These are phyloP conservation scores for Lissonota sp. DNA, from an alignment of 2,888 invertebrate genomes.

Conservation along the genomic window DNA sequence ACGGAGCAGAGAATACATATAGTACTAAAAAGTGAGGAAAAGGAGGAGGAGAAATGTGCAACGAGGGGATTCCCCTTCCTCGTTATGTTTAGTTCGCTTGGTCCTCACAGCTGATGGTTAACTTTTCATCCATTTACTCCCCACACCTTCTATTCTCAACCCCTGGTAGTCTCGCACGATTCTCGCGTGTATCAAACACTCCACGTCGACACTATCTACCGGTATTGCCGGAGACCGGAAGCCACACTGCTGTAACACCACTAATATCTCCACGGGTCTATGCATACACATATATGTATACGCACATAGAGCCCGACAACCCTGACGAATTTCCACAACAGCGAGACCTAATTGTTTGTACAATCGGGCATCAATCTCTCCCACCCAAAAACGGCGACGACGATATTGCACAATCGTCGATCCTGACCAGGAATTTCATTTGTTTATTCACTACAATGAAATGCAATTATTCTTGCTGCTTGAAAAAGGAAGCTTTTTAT, in stretches of 20 bases:
- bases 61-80: background rate
- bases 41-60: too few species aligned
- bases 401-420: too few species aligned
- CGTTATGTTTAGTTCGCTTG: constrained; percentile 6
- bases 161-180: constrained; percentile 9
- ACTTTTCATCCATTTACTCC: constrained; percentile 32
- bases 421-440: too few species aligned
- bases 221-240: constrained; percentile 36
- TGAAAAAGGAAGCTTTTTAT: too few species aligned
- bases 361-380: constrained; percentile 12
- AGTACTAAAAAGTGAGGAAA: too few species aligned
- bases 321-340: constrained; percentile 48
- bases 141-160: constrained; percentile 5
- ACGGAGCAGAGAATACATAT: background rate
- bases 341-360: constrained; percentile 50
- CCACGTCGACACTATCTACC: constrained; percentile 49
- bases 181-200: constrained; percentile 40
- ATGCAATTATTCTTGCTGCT: too few species aligned
- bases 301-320: constrained; percentile 12
- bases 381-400: too few species aligned
- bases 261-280: constrained; percentile 33
- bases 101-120: constrained; percentile 35
- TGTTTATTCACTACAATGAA: too few species aligned
- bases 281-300: background rate
- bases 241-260: constrained; percentile 14